Base-by-base conservation (phyloP, 2,113 vertebrate genomes). In the Probosciger aterrimus region DNA sequence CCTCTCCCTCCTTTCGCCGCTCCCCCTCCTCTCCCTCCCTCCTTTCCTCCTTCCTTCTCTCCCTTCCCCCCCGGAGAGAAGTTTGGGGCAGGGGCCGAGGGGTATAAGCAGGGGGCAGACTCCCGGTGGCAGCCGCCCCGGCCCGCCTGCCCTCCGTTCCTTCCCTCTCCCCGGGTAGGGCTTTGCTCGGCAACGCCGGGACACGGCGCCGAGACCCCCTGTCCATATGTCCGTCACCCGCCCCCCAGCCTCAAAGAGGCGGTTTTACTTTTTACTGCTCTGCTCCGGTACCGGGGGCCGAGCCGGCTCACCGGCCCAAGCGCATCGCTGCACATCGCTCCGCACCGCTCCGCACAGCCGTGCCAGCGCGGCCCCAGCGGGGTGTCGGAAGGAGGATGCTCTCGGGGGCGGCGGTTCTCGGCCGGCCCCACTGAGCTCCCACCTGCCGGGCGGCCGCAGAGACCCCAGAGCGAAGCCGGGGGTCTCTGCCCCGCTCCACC, bases 211-310 rank as follows among this genome's bases (percentile, higher is more conserved):
- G 37, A 28, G 62, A n/a, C 52, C 52, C 35, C 30, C 55, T 22
- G 55, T n/a, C 33, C 8, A 16, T 63, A 52, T 35, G 55, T 3
- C 44, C 12, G 33, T 59, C 55, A 59, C 55, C 20, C 27, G 16
- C 60, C 41, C 27, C 63, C 47, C 53, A 67, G 43, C 73, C 88
- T 60, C 73, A 11, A 57, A 35, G 60, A 74, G 14, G 83, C 47
- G 67, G 88, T 91, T 94, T 94, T 79, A 70, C 88, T 91, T 91
- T 94, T 94, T 79, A 70, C 88, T 91, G 84, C 84, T 88, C 84
- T n/a, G n/a, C 60, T 55, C 59, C 55, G 43, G 11, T 41, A 27
- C 20, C 37, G 53, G 60, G 49, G 47, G 79, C 20, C 20, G 18
- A 37, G 67, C 53, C 13, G 20, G 88, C 60, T 91, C 49, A 62